Evolutionary conservation across 2,797 vertebrate species (phyloP), one percentile per base, ranked within the genome.

Genomic region (Typhlichthys eigenmanni): DNA sequence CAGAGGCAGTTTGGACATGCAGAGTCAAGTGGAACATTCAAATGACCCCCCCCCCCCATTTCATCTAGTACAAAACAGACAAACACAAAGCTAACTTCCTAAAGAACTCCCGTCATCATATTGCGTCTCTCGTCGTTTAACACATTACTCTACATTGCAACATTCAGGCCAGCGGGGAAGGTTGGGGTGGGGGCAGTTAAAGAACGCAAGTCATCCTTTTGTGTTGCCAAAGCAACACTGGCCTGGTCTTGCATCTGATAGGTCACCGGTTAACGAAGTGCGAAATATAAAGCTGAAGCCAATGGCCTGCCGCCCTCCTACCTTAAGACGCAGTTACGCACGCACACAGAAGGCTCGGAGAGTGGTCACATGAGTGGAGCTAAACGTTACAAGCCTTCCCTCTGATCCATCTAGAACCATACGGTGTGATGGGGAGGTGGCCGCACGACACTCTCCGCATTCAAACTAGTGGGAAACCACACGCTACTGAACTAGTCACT

Each of bases 1-100:
- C 86, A 88, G 85, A 91, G 85, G 88, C 86, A 83, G 78, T 75
- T 83, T 81, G 79, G 71, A 88, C 90, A 92, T 90, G 90, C 88
- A 89, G 82, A 79, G 67, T 85, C 62, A 54, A 76, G 72, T 80
- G 69, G 66, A 64, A 78, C n/a, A 53, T 52, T 5, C 11, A 51
- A 45, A 11, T 47, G 19, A 60, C 57, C 38, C 57, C 54, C 29
- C n/a, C 13, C 13, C 62, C 47, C 13, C 16, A 72, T 58, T 63
- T 71, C 51, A 58, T 54, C 60, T 46, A 65, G 73, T 78, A 74
- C 73, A 80, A 81, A 82, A 80, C 64, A 82, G 63, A 82, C 49
- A 75, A 60, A 62, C 72, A 68, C 58, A 12, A 34, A 55, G 57
- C 56, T 47, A 64, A 64, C 68, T 38, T 34, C 49, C 71, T n/a